Evolutionary conservation across 2,113 vertebrate genomes (phyloP).

Genomic region (Dipodomys merriami): DNA sequence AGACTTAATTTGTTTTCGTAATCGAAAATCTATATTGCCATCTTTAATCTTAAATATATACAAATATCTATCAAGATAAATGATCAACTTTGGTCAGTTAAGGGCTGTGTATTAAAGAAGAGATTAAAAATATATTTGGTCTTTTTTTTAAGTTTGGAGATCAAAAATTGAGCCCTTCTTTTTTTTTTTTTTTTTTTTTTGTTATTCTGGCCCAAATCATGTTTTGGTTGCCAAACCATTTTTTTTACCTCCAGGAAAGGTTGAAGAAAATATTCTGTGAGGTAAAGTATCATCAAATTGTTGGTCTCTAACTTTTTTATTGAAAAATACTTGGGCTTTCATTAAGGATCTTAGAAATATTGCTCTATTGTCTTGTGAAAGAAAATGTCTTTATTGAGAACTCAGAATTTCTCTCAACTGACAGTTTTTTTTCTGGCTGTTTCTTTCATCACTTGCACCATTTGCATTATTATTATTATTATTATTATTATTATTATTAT

Average conservation of each 20-base stretch:
- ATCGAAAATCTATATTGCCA: constrained; percentile 2
- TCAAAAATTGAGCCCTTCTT: no score
- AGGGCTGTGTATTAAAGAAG: not conserved
- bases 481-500: not conserved
- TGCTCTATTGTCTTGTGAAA: not conserved
- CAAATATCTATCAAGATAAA: not conserved
- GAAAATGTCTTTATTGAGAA: not conserved
- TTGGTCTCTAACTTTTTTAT: constrained; percentile 4
- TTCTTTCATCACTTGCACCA: not conserved
- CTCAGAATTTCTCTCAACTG: not conserved
- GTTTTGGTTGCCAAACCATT: no score
- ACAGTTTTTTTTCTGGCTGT: not conserved
- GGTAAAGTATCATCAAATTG: constrained; percentile 31
- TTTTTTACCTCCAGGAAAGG: no score
- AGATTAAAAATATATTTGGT: not conserved
- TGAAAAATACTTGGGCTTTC: constrained; percentile 33
- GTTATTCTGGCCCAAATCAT: no score
- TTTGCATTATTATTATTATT: no score
- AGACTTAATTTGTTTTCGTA: constrained; percentile 52
- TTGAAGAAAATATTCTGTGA: constrained; percentile 15
- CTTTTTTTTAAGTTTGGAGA: no score
- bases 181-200: no score
- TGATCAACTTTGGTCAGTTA: not conserved
- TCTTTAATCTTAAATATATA: constrained; percentile 32
- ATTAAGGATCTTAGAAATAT: constrained; percentile 29